Evolutionary conservation across 1,140 invertebrate genomes (phyloP), one percentile per base, ranked within the genome.

Genomic region (Manduca sexta): DNA sequence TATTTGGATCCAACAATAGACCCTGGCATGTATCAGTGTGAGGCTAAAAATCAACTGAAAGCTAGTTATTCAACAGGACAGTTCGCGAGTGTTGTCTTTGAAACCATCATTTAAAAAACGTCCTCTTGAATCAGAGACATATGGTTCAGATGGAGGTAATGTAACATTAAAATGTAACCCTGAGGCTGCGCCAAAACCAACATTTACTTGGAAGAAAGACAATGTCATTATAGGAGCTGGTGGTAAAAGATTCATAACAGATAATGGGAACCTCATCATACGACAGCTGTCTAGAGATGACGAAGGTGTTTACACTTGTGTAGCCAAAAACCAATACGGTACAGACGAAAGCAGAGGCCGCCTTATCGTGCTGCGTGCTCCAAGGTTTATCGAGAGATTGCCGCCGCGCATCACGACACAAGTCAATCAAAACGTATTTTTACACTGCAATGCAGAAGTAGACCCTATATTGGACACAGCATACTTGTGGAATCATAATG

Each of bases 11-110:
- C 91, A 46, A 90, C 93, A 52, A 88, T 90, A 64, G 97, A 99
- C 87, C 90, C 93, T 49, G 97, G 93, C n/a, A 98, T 98, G 95
- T 99, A 96, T 81, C 97, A 98, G 67, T 99, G 98, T 80, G 88
- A 91, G 67, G 97, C 97, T 0, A 90, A 86, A 52, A 99, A 99
- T 89, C 92, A 95, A 45, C 86, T 98, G 4, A 97, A 95, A 67
- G 91, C 92, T 0, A 91, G 89, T 18, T 97, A 93, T 77, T 96
- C 95, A 0, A 95, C 96, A 7, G 97, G 92, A 0, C 95, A 99
- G 66, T 84, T 99, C n/a, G 2, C 86, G 96, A 71, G 94, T 99
- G 38, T 87, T 97, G 18, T 91, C 93, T 16, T 88, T 98, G 55
- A 92, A 92, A 67, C 97, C 97, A 15, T 93, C 94, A 1, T 99